These are phyloP conservation scores for Resseliella maxima DNA, from an alignment of 2,888 invertebrate species.

Conservation along the genomic window DNA sequence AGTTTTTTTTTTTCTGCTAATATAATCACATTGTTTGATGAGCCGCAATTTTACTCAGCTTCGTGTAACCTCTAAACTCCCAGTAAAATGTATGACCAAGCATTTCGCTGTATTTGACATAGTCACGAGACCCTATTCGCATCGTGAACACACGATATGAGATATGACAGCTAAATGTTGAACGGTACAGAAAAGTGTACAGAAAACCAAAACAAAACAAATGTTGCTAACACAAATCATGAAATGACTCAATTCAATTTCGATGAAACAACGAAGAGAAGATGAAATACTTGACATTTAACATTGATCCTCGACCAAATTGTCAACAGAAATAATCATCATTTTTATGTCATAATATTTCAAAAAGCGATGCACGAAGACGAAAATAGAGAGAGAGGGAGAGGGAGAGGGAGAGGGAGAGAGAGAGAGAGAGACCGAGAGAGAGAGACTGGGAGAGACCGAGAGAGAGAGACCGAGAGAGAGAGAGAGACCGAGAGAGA, in stretches of 20 bases:
- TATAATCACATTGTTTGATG: conserved; percentile 20
- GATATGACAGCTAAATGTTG: no score
- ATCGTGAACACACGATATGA: not conserved
- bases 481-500: no score
- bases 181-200: not conserved
- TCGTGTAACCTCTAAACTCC: conserved; percentile 15
- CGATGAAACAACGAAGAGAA: not conserved
- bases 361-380: not conserved
- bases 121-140: conserved; percentile 32
- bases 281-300: conserved; percentile 48
- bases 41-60: conserved; percentile 3
- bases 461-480: no score
- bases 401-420: no score
- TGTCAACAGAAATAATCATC: not conserved
- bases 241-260: conserved; percentile 45
- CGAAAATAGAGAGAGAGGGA: not conserved
- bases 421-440: no score
- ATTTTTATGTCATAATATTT: conserved; percentile 40
- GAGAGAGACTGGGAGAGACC: no score
- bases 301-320: conserved; percentile 43
- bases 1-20: not conserved
- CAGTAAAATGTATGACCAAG: conserved; percentile 43
- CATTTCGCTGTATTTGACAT: conserved; percentile 30
- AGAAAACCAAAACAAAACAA: not conserved
- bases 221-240: not conserved